Conservation (phyloP, 2,113 vertebrate genomes). For the Tichodroma muraria region DNA sequence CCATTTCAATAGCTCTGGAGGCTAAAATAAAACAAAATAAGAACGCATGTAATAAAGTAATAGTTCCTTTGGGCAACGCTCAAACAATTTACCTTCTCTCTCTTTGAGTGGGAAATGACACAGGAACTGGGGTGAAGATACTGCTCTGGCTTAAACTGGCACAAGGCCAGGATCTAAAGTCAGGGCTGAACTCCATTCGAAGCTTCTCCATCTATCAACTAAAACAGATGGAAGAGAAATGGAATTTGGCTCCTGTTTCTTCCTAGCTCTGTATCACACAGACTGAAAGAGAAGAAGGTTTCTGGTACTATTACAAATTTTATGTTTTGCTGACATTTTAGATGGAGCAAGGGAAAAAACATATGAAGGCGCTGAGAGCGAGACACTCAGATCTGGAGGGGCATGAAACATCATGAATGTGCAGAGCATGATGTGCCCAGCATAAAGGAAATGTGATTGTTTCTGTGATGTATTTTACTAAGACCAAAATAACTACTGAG, state of each 20-base stretch:
- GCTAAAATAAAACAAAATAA: not conserved
- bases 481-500: not conserved
- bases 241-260: not conserved
- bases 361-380: not conserved
- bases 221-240: constrained; percentile 22
- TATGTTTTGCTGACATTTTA: not conserved
- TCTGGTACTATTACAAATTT: not conserved
- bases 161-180: not conserved
- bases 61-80: not conserved
- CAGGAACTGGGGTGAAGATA: not conserved
- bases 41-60: not conserved
- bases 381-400: not conserved
- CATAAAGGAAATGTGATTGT: not conserved
- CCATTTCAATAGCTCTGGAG: not conserved
- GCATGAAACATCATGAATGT: not conserved
- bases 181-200: not conserved
- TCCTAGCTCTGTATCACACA: not conserved
- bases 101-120: not conserved
- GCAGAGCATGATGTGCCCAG: accelerated
- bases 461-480: not conserved
- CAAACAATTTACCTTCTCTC: not conserved
- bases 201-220: constrained; percentile 45
- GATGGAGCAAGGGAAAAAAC: not conserved
- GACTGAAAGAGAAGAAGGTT: not conserved
- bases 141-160: not conserved